Base-by-base conservation (phyloP, 1,140 invertebrate genomes). In the Nixonia krombeini region DNA sequence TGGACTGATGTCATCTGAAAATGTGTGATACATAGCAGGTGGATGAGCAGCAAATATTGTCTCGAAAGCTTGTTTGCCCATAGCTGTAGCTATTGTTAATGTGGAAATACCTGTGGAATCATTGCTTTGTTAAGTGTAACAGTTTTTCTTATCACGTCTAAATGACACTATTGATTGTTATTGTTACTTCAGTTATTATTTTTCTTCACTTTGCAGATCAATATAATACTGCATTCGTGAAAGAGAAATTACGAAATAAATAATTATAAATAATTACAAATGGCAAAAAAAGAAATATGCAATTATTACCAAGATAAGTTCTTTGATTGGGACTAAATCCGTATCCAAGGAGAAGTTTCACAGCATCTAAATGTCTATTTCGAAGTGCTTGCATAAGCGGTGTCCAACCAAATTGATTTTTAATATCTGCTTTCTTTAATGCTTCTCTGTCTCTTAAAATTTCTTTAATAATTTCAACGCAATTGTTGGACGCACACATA, bases 331-430 rank as follows among this genome's bases (percentile, higher is more conserved):
- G 70, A 53, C 82, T 78, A 16, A 80, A 81, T 10, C 78, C 73
- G 44, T 78, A 61, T n/a, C 77, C 52, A 45, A 87, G 62, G 2
- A 88, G 70, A 10, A 80, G 66, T 59, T 84, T 74, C 1, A 84
- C 82, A 13, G 76, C 79, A 13, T 81, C 58, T 2, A 80, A 41
- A 64, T 87, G 78, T 52, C 78, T 79, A 67, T 85, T 84, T 38
- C 87, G 73, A 53, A 86, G 66, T 2, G 86, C 86, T 62, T 86
- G 82, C 86, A 87, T 87, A 17, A 88, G 50, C 4, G 87, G 86
- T 5, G 86, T 87, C 86, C 86, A 87, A 1, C 86, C 86, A 61
- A 85, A 82, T 68, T 79, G 80, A 72, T 86, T 88, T 71, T 80
- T 79, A 7, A 49, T 63, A 42, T 86, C 79, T 37, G 77, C 71